Evolutionary conservation across 2,888 invertebrate species (phyloP).

Genomic region (Cephus rjabovi): DNA sequence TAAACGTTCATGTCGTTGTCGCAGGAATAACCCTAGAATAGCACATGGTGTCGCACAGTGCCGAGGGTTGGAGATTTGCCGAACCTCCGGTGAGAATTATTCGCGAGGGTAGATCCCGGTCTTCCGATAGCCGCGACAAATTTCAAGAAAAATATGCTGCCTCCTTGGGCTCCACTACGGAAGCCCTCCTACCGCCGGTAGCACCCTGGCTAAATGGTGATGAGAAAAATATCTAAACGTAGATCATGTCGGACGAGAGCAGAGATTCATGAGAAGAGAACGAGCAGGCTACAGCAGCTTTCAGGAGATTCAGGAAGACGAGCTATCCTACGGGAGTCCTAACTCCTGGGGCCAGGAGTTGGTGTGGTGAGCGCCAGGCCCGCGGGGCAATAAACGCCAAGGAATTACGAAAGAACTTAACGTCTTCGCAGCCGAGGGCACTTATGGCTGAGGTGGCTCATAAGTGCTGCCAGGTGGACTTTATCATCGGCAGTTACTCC

Average conservation of each 20-base stretch:
- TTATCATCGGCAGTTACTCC: constrained; percentile 47
- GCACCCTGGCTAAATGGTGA: constrained; percentile 38
- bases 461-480: constrained; percentile 50
- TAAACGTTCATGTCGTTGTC: constrained; percentile 49
- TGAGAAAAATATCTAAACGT: constrained; percentile 64
- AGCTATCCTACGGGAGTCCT: too few species aligned
- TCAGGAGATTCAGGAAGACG: too few species aligned
- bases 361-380: too few species aligned
- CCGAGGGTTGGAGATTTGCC: constrained; percentile 62
- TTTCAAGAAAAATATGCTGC: constrained; percentile 63
- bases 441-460: too few species aligned
- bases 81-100: constrained; percentile 70
- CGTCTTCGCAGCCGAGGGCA: constrained; percentile 21
- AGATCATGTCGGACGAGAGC: constrained; percentile 57
- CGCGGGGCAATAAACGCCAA: neutral
- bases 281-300: too few species aligned
- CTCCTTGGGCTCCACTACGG: constrained; percentile 41
- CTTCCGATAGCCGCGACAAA: constrained; percentile 62
- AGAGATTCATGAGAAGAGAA: too few species aligned
- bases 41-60: constrained; percentile 27
- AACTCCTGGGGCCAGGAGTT: too few species aligned
- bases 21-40: constrained; percentile 35
- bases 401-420: constrained; percentile 46
- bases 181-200: neutral
- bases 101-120: constrained; percentile 62